Evolutionary conservation across 2,113 vertebrate genomes (phyloP).

Genomic region (Paralichthys olivaceus): DNA sequence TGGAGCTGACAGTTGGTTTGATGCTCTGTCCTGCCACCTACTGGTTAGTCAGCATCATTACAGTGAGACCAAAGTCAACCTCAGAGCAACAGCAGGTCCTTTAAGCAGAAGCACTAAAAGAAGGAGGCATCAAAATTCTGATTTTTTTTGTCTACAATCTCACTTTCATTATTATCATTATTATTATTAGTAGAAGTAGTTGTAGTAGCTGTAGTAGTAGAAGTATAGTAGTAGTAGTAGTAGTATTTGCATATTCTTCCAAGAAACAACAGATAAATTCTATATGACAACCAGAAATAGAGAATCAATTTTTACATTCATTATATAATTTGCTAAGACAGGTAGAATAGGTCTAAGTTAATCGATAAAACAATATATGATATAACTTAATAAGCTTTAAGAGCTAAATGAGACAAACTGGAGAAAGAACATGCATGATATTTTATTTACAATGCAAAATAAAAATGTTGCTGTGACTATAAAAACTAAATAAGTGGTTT

Average conservation of each 20-base stretch:
- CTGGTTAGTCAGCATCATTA: constrained; percentile 17
- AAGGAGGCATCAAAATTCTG: not conserved
- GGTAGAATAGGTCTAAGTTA: not conserved
- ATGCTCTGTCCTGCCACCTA: constrained; percentile 27
- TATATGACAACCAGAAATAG: not conserved
- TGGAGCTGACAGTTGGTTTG: not conserved
- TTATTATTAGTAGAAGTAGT: too few relatives aligned
- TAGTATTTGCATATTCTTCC: not conserved
- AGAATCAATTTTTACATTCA: not conserved
- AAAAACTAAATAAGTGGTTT: not conserved
- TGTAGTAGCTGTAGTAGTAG: not conserved
- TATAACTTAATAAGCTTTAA: not conserved
- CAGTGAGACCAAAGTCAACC: not conserved
- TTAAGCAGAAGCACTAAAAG: not conserved
- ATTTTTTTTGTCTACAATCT: not conserved
- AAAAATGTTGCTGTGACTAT: not conserved
- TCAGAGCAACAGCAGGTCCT: not conserved
- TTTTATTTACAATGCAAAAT: not conserved
- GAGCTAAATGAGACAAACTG: not conserved
- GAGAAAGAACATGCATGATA: not conserved
- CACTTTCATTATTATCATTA: too few relatives aligned
- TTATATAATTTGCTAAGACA: not conserved
- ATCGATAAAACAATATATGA: not conserved
- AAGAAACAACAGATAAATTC: too few relatives aligned
- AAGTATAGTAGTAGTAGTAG: not conserved